phyloP scores from a whole-genome alignment of 2,113 vertebrate species.

The Chlamydotis undulata region DNA sequence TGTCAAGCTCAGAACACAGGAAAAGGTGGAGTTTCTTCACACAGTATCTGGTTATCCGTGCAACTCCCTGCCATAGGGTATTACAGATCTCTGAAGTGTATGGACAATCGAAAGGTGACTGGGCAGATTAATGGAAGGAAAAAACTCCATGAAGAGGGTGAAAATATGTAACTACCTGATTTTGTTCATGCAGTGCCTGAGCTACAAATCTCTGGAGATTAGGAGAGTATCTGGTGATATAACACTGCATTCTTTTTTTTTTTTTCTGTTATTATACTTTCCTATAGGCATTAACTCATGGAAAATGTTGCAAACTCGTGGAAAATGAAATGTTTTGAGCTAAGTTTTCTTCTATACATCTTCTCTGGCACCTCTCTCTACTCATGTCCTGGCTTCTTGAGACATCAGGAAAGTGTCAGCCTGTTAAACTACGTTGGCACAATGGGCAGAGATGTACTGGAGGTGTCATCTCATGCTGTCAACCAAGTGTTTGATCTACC shows the following conservation, averaged over 20 bases:
- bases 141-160: not conserved
- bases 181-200: not conserved
- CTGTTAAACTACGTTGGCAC: not conserved
- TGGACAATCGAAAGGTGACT: not conserved
- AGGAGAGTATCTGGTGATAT: not conserved
- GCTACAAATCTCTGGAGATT: not conserved
- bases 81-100: not conserved
- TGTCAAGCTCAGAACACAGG: not conserved
- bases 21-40: not conserved
- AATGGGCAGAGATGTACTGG: not conserved
- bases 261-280: not conserved
- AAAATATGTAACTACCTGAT: not conserved
- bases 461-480: not conserved
- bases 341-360: not conserved
- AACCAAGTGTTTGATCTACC: not conserved
- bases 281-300: not conserved
- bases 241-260: fast-evolving
- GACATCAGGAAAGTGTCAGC: not conserved
- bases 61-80: not conserved
- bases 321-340: not conserved
- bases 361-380: not conserved
- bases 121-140: not conserved
- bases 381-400: not conserved
- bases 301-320: not conserved
- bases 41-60: not conserved